phyloP scores from a whole-genome alignment of 2,888 invertebrate genomes.

The Epinotia nisella region DNA sequence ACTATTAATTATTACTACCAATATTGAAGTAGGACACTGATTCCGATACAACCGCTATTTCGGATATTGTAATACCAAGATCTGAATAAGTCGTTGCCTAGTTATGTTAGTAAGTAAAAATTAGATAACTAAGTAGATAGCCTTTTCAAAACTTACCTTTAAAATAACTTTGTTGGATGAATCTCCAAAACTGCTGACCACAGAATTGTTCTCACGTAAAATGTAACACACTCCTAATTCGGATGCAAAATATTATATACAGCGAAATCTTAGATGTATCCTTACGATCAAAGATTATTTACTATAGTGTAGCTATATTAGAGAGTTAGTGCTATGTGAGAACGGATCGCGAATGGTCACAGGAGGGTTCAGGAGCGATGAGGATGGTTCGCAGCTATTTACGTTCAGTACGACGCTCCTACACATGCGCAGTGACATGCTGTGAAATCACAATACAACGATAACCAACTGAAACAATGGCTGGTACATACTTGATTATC shows the following conservation, averaged over 20 bases:
- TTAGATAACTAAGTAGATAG: not conserved
- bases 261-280: not conserved
- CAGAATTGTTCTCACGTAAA: not conserved
- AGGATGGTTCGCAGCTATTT: conserved; percentile 34
- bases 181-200: not conserved
- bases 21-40: not conserved
- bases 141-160: conserved; percentile 15
- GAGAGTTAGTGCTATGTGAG: conserved; percentile 32
- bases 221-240: not conserved
- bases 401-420: conserved; percentile 23
- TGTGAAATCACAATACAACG: conserved; percentile 14
- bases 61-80: no score
- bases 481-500: not conserved
- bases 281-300: not conserved
- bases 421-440: conserved; percentile 23
- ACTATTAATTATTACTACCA: not conserved
- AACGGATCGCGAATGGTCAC: conserved; percentile 35
- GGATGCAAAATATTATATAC: not conserved
- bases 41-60: not conserved
- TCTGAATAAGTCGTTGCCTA: not conserved
- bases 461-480: conserved; percentile 12
- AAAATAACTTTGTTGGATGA: not conserved
- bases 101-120: not conserved
- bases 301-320: not conserved
- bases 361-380: conserved; percentile 29